Evolutionary conservation across 2,797 vertebrate species (phyloP), one percentile per base, ranked within the genome.

Genomic region (Peromyscus melanophrys): DNA sequence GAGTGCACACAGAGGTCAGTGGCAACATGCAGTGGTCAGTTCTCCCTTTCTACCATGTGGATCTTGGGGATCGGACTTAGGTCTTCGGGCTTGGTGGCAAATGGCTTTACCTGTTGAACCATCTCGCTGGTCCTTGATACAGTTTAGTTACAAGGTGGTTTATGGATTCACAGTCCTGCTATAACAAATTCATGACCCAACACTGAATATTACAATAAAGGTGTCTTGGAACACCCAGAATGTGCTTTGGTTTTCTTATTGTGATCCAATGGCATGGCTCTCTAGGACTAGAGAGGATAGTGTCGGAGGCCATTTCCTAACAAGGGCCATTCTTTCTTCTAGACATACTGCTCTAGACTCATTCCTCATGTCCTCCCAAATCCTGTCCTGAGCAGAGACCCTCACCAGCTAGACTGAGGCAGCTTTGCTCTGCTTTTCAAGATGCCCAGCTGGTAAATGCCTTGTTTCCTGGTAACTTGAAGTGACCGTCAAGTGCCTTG

Each of bases 401-500:
- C 34, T 88, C n/a, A 76, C 43, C 55, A 27, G 2, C 31, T 31
- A 73, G 57, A 94, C 85, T n/a, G 11, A 81, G 29, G 46, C 13
- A 59, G 57, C 77, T 97, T 96, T 95, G 78, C 82, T 90, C 37
- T 76, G 29, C 23, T 88, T 92, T 76, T 77, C 63, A 69, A 14
- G 29, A 49, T 55, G 8, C 6, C 86, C 2, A 17, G n/a, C n/a
- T 88, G 29, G 27, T 46, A 89, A 82, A 43, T 65, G 37, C 13
- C 25, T 94, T 4, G 3, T 43, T 87, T 92, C 59, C 92, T 78
- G 40, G 65, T 37, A 73, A 34, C 63, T 67, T 73, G 57, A 87
- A 82, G 77, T 75, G 63, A 96, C 96, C 89, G 63, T 96, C 86
- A 82, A 96, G 63, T 89, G 40, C 69, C 76, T 95, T 76, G 34